Evolutionary conservation across 2,113 vertebrate genomes (phyloP).

Genomic region (Rostratula benghalensis): DNA sequence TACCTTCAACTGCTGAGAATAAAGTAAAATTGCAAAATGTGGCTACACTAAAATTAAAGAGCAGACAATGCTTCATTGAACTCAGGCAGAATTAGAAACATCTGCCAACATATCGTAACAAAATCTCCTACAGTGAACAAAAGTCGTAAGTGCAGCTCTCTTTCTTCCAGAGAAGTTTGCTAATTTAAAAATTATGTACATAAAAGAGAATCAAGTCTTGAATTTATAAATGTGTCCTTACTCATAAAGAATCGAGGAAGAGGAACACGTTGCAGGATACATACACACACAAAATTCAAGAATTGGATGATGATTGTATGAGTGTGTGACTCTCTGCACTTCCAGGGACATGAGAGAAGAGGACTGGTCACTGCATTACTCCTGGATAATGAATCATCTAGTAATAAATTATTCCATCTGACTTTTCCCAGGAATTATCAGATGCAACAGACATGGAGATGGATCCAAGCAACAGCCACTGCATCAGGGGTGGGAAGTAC

Average conservation of each 20-base stretch:
- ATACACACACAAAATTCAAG: neutral
- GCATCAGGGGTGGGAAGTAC: neutral
- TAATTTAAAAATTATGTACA: neutral
- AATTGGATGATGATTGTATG: neutral
- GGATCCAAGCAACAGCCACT: neutral
- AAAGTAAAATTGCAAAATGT: neutral
- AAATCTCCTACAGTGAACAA: neutral
- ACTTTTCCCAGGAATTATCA: neutral
- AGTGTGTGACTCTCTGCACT: neutral
- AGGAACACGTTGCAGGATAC: neutral
- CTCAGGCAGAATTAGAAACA: conserved; percentile 10
- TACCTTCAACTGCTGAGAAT: neutral
- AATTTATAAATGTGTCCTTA: neutral
- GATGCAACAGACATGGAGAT: rapidly evolving
- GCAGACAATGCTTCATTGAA: neutral
- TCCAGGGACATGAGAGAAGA: neutral
- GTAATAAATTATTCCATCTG: neutral
- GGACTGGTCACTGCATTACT: neutral
- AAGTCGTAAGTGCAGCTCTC: neutral
- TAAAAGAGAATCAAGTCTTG: neutral
- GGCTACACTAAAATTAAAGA: conserved; percentile 5
- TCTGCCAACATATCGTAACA: neutral
- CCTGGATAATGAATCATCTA: neutral
- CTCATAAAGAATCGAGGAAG: neutral
- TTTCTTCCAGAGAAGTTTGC: neutral